Evolutionary conservation across 2,797 vertebrate species (phyloP), one percentile per base, ranked within the genome.

Genomic region (Molossus alvarezi): DNA sequence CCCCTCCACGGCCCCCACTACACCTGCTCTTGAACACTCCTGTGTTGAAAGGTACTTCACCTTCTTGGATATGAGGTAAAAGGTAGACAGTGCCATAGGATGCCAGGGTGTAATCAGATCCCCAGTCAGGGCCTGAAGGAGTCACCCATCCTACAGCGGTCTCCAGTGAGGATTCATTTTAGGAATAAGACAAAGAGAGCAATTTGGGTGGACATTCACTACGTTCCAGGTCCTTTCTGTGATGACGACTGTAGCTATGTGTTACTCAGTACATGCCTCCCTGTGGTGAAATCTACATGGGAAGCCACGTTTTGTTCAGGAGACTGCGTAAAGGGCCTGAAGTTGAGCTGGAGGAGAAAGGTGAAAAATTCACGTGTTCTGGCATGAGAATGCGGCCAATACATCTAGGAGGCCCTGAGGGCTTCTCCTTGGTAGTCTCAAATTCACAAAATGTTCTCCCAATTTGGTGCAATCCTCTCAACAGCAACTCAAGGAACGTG

Each of bases 301-400:
- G 55, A 83, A 96, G 76, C 76, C 87, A 96, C 91, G 91, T 91
- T 91, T 75, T 67, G n/a, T 72, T 15, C 58, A 62, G 17, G 58
- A 81, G 79, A 81, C 29, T 48, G 25, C 25, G 29, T 4, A 20
- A 37, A 48, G 41, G 33, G 79, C 79, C 57, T 81, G 33, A 62
- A 75, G 58, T 2, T 81, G 77, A 45, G 25, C 57, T 62, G 58
- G 57, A 27, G 33, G 37, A 91, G 21, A 27, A 75, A 12, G 17
- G 1, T 53, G 25, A 51, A 73, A 65, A 51, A 37, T n/a, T 93
- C 73, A 72, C 2, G 64, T 65, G 48, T 37, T 95, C 80, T 89
- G 86, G n/a, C 23, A 41, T 90, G 29, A 29, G 53, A 82, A 76
- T 57, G 29, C 0, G 3, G 18, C 71, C 69, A 13, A 25, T 33